Evolutionary conservation across 2,888 invertebrate genomes (phyloP), one percentile per base, ranked within the genome.

Genomic region (Drosophila kambysellisi): DNA sequence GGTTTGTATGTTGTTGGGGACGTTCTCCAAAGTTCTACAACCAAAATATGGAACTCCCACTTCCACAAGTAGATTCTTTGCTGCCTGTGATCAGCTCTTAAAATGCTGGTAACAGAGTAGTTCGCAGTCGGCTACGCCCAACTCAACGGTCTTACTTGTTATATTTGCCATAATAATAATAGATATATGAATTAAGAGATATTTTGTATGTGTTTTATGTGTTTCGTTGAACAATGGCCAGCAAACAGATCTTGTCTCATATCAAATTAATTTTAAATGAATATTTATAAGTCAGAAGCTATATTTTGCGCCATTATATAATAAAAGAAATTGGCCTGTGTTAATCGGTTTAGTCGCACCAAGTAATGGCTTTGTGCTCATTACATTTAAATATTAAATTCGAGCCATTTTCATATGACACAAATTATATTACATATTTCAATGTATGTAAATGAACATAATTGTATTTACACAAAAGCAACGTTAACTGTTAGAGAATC

Each of bases 401-500:
- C 25, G 15, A 2, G 15, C 25, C 4, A 20, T 43, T 20, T 43
- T 43, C 43, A 6, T 11, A 3, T n/a, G 20, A 12, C 3, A 25
- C 25, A 15, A 25, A 25, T 46, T 4, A 8, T 7, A 15, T 25
- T 25, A 15, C 15, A 15, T 29, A 29, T 17, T 50, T 11, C 17
- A 50, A 17, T 9, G 29, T 17, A 50, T 50, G 25, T 17, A 17
- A 53, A 53, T 20, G 6, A 37, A 37, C 9, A 20, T 37, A 3
- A 32, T 11, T 32, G 17, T 33, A 29, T 37, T 35, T 25, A 41
- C 52, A 59, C 56, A 70, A 70, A 64, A 43, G 56, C 76, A 67
- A 78, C 59, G 83, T 83, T 76, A 81, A 82, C 79, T 83, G 79
- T 86, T 65, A 54, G 73, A 71, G 78, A 61, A 58, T 68, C 66